Base-by-base conservation (phyloP, 92 coral and sea anemone genomes). In the Porites evermanni region DNA sequence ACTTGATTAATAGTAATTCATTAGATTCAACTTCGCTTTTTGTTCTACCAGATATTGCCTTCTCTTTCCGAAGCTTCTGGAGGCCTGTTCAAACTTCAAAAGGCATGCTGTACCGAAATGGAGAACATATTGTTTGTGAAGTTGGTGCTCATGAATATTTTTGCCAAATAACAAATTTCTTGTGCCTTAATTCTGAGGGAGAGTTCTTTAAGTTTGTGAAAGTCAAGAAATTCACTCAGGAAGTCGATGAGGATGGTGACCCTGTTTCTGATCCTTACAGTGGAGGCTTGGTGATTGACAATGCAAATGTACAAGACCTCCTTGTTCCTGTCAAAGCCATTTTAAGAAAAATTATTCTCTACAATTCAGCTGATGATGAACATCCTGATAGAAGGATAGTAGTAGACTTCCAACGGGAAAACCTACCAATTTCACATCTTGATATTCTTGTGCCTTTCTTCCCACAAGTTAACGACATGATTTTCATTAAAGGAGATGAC, bases 361-460 rank as follows among this genome's bases (percentile, higher is more conserved):
- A 38, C 6, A 38, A 38, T 38, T 38, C 44, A 38, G 44, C 44
- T 38, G 44, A 38, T 38, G 44, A 38, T 38, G 44, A 38, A 38
- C 44, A 38, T 38, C 44, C 44, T 38, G 44, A 38, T 38, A 38
- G 44, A 38, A 38, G 44, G 44, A 38, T 38, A 38, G 44, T 38
- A 38, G 44, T 38, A 38, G 44, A 38, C 44, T 38, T 38, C 44
- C 44, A 38, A 38, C 6, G 44, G 44, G 44, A 38, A 38, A 38
- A 38, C 44, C 44, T 38, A 69, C 88, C 92, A 73, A 72, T 88
- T 26, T 17, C 81, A 67, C 70, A 6, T 0, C n/a, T 6, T 29
- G 89, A 88, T 54, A 84, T 76, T 20, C 68, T 16, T 14, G 89
- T 88, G 50, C 92, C 92, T 26, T 84, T 88, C 73, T 77, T 38